phyloP scores from a whole-genome alignment of 1,140 invertebrate species.

The Trichoplusia ni region DNA sequence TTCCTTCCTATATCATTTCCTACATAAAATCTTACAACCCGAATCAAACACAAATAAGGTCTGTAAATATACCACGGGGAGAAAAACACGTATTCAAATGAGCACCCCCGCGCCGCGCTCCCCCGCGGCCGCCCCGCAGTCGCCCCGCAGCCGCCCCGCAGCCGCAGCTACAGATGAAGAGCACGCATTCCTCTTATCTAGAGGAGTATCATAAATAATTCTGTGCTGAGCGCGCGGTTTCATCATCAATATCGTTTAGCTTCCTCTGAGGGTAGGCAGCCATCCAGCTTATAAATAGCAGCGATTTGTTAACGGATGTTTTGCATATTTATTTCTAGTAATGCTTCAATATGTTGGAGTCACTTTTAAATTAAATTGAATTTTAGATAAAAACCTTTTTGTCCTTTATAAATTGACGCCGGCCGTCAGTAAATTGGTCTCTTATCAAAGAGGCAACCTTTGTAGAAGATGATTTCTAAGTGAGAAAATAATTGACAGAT shows the following conservation, averaged over 20 bases:
- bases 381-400: no score
- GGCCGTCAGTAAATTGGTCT: no score
- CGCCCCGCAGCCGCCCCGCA: background rate
- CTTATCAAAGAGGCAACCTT: no score
- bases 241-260: slow-evolving; percentile 17
- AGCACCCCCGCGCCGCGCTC: no score
- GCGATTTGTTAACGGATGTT: slow-evolving; percentile 7
- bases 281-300: background rate
- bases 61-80: slow-evolving; percentile 4
- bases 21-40: slow-evolving; percentile 8
- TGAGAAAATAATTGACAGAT: slow-evolving; percentile 5
- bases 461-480: no score
- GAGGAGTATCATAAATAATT: slow-evolving; percentile 5
- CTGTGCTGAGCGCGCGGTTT: background rate
- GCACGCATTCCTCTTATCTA: background rate
- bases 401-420: no score
- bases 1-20: background rate
- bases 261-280: background rate
- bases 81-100: slow-evolving; percentile 21
- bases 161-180: slow-evolving; percentile 4
- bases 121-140: background rate
- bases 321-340: slow-evolving; percentile 1
- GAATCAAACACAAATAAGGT: slow-evolving; percentile 4
- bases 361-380: no score
- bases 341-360: background rate